Evolutionary conservation across 2,888 invertebrate species (phyloP).

Genomic region (Harpalus rubripes): DNA sequence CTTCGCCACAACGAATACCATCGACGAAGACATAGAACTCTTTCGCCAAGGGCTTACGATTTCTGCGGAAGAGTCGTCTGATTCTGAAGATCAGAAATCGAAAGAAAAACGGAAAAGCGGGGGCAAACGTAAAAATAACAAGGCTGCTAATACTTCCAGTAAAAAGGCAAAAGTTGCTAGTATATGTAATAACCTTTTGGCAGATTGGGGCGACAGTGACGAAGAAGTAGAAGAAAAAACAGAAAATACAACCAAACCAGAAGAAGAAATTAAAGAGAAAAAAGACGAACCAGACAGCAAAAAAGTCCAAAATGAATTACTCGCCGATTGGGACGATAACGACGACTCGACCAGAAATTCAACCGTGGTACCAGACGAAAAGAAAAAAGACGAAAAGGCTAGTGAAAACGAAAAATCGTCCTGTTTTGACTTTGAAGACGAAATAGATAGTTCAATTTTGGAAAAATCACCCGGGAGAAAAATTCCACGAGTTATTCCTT

Average conservation of each 20-base stretch:
- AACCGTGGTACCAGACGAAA: slow-evolving; percentile 71
- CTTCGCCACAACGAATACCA: slow-evolving; percentile 70
- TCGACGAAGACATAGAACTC: slow-evolving; percentile 72
- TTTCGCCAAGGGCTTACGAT: slow-evolving; percentile 71
- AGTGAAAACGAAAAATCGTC: slow-evolving; percentile 79
- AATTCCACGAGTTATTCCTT: slow-evolving; percentile 82
- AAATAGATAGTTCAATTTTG: slow-evolving; percentile 80
- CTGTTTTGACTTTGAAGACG: slow-evolving; percentile 89
- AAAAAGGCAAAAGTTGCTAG: slow-evolving; percentile 62
- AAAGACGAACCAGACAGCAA: slow-evolving; percentile 59
- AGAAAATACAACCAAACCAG: slow-evolving; percentile 65
- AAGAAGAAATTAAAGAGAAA: slow-evolving; percentile 71
- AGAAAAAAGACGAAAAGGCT: slow-evolving; percentile 73
- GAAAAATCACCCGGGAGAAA: slow-evolving; percentile 79
- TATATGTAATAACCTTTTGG: slow-evolving; percentile 64
- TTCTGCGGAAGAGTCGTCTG: slow-evolving; percentile 67
- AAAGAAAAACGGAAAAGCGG: slow-evolving; percentile 75
- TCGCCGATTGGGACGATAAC: slow-evolving; percentile 75
- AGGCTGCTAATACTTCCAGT: slow-evolving; percentile 59
- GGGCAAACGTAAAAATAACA: slow-evolving; percentile 75
- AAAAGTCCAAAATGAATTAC: slow-evolving; percentile 55
- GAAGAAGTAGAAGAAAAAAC: slow-evolving; percentile 71
- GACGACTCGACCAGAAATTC: slow-evolving; percentile 62
- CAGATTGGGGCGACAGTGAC: slow-evolving; percentile 71
- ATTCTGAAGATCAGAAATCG: slow-evolving; percentile 57